Base-by-base conservation (phyloP, 2,888 invertebrate species). In the Sisyra nigra region DNA sequence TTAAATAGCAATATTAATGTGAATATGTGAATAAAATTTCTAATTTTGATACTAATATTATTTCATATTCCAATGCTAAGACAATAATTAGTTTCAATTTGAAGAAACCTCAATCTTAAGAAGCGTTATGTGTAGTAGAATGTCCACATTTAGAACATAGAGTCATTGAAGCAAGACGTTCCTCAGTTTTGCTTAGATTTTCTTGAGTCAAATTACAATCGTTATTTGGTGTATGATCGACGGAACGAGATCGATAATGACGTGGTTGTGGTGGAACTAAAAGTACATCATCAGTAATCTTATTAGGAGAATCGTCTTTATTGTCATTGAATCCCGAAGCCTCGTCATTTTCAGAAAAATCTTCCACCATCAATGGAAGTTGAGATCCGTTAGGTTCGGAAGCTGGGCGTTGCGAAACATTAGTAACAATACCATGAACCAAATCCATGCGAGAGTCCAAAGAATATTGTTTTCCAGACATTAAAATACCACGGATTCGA, bases 371-470 rank as follows among this genome's bases (percentile, higher is more conserved):
- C 2, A 59, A 56, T 14, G 52, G 46, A n/a, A 51, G 50, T 13
- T 47, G 49, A 30, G 46, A 47, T 33, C 33, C 33, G 14, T 33
- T 33, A 9, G 53, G 53, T 38, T 53, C 54, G 11, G 55, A 55
- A 39, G 44, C 41, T 2, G 54, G 48, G 11, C 53, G 49, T 11
- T 51, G 50, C 3, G 51, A 49, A 13, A 52, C 52, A 31, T 66
- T 67, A 34, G 68, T 64, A 61, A 76, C 74, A 52, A 77, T 60
- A 3, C 77, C 81, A 56, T 84, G 83, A 33, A 89, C 88, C 55
- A 92, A 72, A 58, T 91, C 91, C 76, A 91, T 80, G 55, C 86
- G 79, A 0, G 91, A 91, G 63, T 92, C 92, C 51, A 92, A 66
- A 0, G 89, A 91, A 60, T 84, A 88, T 62, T 88, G 89, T 62